Evolutionary conservation across 2,888 invertebrate genomes (phyloP).

Genomic region (Coronaproctus castanopsis): DNA sequence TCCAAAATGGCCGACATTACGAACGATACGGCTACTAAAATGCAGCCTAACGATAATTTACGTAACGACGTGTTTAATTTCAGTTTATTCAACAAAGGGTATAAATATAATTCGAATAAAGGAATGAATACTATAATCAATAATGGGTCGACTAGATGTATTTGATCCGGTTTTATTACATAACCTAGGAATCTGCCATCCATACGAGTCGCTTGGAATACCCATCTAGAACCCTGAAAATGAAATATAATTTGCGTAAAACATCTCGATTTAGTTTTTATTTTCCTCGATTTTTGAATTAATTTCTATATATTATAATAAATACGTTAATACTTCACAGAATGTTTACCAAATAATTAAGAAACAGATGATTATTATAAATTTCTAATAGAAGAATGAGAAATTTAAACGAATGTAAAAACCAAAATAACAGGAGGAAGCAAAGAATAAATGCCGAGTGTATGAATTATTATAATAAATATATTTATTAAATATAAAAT

Average conservation of each 20-base stretch:
- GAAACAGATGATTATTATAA: no score
- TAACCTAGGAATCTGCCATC: constrained; percentile 46
- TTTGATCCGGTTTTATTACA: constrained; percentile 77
- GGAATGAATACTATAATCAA: constrained; percentile 71
- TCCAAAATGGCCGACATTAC: constrained; percentile 52
- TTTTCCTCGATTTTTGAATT: no score
- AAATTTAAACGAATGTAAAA: no score
- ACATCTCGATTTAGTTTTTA: no score
- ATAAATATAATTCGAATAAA: constrained; percentile 53
- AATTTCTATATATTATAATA: constrained; percentile 26
- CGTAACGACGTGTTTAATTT: constrained; percentile 55
- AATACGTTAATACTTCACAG: no score
- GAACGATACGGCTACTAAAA: constrained; percentile 66
- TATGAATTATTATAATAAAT: no score
- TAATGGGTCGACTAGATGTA: constrained; percentile 79
- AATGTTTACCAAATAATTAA: no score
- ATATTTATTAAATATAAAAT: no score
- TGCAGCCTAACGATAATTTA: constrained; percentile 68
- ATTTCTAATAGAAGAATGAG: no score
- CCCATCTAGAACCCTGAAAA: constrained; percentile 21
- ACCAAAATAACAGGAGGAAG: no score
- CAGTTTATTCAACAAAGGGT: constrained; percentile 53
- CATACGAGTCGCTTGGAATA: constrained; percentile 63
- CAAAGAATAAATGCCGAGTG: no score
- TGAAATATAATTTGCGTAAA: no score